A percentile compares a stretch with the other conserved stretches of the same genome.
Evolutionary conservation across 2,113 vertebrate genomes (phyloP).

Genomic region (Gracilinanus agilis): DNA sequence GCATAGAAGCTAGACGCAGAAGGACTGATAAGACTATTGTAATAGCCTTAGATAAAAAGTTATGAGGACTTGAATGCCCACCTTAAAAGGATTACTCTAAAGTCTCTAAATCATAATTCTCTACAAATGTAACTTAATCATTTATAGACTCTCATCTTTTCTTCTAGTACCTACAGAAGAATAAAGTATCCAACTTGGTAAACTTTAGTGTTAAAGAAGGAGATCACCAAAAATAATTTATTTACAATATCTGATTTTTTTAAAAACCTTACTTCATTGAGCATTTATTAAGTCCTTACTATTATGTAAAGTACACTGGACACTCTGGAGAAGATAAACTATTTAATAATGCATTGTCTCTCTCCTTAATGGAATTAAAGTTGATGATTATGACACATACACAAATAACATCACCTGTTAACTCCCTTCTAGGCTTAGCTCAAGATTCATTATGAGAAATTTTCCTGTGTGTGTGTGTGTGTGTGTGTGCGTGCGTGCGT

Average conservation of each 20-base stretch:
- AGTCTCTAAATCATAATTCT: not conserved
- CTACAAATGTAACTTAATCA: not conserved
- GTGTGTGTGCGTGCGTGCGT: no score
- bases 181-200: no score
- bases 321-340: not conserved
- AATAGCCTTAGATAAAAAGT: not conserved
- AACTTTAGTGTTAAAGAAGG: no score
- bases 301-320: not conserved
- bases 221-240: no score
- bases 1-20: not conserved
- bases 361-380: not conserved
- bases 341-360: not conserved
- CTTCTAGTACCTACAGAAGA: no score
- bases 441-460: not conserved
- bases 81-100: not conserved
- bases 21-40: not conserved
- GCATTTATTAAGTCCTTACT: not conserved
- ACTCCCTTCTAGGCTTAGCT: not conserved
- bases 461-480: not conserved
- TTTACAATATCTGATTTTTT: no score
- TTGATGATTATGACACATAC: not conserved
- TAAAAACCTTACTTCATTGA: not conserved
- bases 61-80: not conserved
- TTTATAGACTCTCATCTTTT: not conserved
- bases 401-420: not conserved